Base-by-base conservation (phyloP, 1,140 invertebrate genomes). In the Drosophila oshimai region DNA sequence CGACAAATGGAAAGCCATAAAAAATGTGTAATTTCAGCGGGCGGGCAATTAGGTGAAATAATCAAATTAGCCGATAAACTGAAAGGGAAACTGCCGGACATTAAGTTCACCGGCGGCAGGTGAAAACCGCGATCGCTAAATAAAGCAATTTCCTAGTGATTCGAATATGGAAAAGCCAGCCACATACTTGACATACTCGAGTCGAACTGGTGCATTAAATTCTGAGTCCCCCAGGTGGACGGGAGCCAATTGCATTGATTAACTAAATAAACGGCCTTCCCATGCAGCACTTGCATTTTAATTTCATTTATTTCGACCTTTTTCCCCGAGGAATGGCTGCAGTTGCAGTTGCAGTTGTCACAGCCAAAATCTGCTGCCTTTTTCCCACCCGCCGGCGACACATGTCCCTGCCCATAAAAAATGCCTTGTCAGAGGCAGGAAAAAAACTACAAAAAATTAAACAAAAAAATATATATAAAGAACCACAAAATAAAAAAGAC, bases 221-320 rank as follows among this genome's bases (percentile, higher is more conserved):
- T 41, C 33, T 7, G 18, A 15, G 26, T 24, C 47, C 73, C 74
- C 79, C 50, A 74, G 80, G 60, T 75, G 75, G 65, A 84, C 36
- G 41, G 36, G n/a, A n/a, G 55, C 47, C 64, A 61, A 69, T 75
- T 75, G 81, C 80, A 80, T 84, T 80, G 80, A 84, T 84, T 84
- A 86, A 86, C 79, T 86, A 79, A 86, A 79, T 84, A 80, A 64
- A 83, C 75, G 78, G 37, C 74, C 70, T 68, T 80, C 61, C 67
- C 57, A 15, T 33, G 47, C 39, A 62, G 60, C 31, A 42, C 41
- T 49, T 74, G 61, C 41, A 34, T 51, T 75, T 71, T 76, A 55
- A 58, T 71, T 64, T 76, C 24, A 41, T 61, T 45, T 60, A 61
- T 46, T 54, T 68, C 49, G 51, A 50, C 33, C 46, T 61, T 33